Base-by-base conservation (phyloP, 2,888 invertebrate species). In the Dasypolia templi region DNA sequence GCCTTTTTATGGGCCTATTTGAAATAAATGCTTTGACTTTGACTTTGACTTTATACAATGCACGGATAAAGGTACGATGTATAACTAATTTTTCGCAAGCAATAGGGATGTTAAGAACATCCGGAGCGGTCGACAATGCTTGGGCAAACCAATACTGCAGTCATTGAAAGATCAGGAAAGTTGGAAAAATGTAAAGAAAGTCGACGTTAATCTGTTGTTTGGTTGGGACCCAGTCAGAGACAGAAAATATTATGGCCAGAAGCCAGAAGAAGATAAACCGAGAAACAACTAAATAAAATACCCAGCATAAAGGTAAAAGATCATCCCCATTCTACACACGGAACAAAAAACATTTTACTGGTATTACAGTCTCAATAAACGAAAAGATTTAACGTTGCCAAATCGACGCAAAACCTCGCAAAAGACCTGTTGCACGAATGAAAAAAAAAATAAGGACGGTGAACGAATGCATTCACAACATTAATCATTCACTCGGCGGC, bases 361-460 rank as follows among this genome's bases (percentile, higher is more conserved):
- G 44, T 11, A 61, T 59, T 68, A 72, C 69, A 65, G 46, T 65
- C 64, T 81, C 73, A 77, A 83, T 83, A 76, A 81, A 76, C 75
- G 75, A 64, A 68, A 78, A 83, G 72, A 83, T 78, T 81, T 63
- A 81, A 75, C 63, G 74, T 72, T 69, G 58, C 74, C 73, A 81
- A 77, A 78, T 75, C 71, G 79, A 64, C 66, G 46, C 44, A 58
- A 61, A 81, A 66, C 51, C 69, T 35, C 74, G 32, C 29, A 46
- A 72, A 44, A 62, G 80, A 82, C 82, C 80, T 82, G 82, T 82
- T 82, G 82, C 80, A 19, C 65, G 75, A 71, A 59, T 63, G 66
- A 58, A 77, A 82, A 58, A 77, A 82, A 87, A 87, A 86, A 87
- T 84, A 80, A 84, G 87, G 88, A 65, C 71, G 69, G 59, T 72